Evolutionary conservation across 2,113 vertebrate species (phyloP), one percentile per base, ranked within the genome.

Genomic region (Nesospiza acunhae): DNA sequence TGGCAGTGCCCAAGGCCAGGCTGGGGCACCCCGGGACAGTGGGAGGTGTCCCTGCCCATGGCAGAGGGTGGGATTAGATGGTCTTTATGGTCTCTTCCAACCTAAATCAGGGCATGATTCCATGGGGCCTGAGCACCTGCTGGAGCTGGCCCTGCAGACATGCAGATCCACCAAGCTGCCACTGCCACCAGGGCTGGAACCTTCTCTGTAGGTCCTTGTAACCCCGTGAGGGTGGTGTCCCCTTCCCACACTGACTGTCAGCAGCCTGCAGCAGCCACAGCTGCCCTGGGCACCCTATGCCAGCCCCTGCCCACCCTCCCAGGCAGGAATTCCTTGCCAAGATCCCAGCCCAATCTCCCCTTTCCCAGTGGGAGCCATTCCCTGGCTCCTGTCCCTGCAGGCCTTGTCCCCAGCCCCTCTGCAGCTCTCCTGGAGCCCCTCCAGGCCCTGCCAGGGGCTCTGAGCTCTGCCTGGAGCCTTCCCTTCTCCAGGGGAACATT

Each of bases 71-170:
- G 10, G 13, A 37, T 50, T 5, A 8, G 33, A 15, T 69, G 35
- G 33, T 24, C 20, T 64, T 49, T 35, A 9, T 41, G 41, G 6
- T 20, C 41, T 42, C n/a, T 47, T 21, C 13, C 24, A 56, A 55
- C 11, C n/a, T n/a, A 79, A 56, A 26, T 10, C 41, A 26, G 17
- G 26, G 11, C 9, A 3, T 37, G 46, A n/a, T 30, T 39, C 56
- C n/a, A 1, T 23, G 46, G 42, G 21, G 31, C 27, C 42, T 26
- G 18, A 77, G 49, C 53, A 46, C 9, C 37, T 9, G 0, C 14
- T 7, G 7, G 10, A 35, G 27, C 47, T 39, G 64, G 23, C 42
- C 46, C 7, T 1, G 1, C 16, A 66, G 41, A 13, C 2, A 0
- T 8, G 8, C n/a, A 75, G 53, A 31, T 77, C 53, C 27, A 2